Percentiles rank a stretch among this genome's conserved stretches.
These are phyloP conservation scores for Pristionchus pacificus DNA, from an alignment of 1,140 invertebrate species.

Conservation along the genomic window DNA sequence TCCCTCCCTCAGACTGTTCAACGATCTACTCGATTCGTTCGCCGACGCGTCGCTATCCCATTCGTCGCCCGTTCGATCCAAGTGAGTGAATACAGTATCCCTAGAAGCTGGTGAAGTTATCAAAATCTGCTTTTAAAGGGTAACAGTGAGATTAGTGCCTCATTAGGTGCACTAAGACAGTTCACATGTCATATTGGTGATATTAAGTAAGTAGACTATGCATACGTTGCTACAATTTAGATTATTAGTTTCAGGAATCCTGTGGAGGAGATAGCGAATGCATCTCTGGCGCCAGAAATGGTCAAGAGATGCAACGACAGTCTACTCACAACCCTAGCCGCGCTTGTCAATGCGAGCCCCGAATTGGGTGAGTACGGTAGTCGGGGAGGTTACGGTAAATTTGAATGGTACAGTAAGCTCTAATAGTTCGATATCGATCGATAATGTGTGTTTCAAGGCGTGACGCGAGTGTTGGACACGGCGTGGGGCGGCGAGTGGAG, in stretches of 20 bases:
- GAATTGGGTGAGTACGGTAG: slow-evolving; percentile 14
- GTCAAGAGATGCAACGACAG: slow-evolving; percentile 8
- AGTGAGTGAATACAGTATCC: no score
- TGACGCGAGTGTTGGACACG: slow-evolving; percentile 21
- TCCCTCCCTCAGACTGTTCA: slow-evolving; percentile 22
- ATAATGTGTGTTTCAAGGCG: no score
- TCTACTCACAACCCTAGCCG: slow-evolving; percentile 13
- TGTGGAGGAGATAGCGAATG: neutral
- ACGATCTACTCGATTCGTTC: slow-evolving; percentile 26
- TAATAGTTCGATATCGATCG: no score
- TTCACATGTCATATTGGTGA: no score
- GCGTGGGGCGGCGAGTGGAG: slow-evolving; percentile 25
- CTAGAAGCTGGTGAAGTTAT: no score
- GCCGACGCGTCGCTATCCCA: neutral
- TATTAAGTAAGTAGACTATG: no score
- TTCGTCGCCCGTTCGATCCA: neutral
- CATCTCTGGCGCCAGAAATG: neutral
- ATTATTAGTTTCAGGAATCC: neutral
- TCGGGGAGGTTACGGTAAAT: no score
- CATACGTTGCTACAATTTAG: no score
- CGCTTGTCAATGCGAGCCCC: slow-evolving; percentile 15
- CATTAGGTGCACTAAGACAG: no score
- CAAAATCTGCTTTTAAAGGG: no score
- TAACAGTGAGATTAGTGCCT: no score
- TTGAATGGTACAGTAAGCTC: no score